Conservation (phyloP, 2,888 invertebrate species). For the Icerya purchasi region DNA sequence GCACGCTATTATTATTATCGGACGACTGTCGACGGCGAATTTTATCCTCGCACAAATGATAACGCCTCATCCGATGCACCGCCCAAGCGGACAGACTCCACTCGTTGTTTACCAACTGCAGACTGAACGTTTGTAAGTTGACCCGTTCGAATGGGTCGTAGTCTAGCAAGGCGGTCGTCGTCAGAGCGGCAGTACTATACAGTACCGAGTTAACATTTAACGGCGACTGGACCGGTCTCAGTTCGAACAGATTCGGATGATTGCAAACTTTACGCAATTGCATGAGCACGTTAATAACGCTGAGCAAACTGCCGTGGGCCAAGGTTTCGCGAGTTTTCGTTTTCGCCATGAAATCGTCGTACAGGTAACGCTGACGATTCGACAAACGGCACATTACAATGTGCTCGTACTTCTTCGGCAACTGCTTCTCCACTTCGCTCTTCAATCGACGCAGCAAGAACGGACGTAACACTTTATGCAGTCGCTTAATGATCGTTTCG, state of each 20-base stretch:
- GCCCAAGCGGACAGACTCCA: conserved; percentile 54
- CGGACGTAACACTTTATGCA: conserved; percentile 78
- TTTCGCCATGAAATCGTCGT: conserved; percentile 98
- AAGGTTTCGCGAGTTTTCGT: conserved; percentile 85
- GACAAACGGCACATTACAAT: conserved; percentile 82
- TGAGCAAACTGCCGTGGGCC: conserved; percentile 75
- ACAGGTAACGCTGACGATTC: conserved; percentile 85
- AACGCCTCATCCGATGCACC: conserved; percentile 54
- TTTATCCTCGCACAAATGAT: conserved; percentile 27
- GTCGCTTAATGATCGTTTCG: conserved; percentile 62
- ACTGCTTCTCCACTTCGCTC: conserved; percentile 87
- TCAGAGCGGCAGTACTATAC: conserved; percentile 43
- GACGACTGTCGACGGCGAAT: conserved; percentile 48
- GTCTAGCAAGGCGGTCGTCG: conserved; percentile 44
- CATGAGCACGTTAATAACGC: conserved; percentile 92
- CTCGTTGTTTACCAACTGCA: conserved; percentile 42
- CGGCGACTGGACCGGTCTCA: conserved; percentile 81
- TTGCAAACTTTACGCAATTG: conserved; percentile 93
- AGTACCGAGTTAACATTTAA: conserved; percentile 69
- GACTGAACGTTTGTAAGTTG: conserved; percentile 39
- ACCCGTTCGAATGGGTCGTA: conserved; percentile 54
- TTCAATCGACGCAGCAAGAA: conserved; percentile 81
- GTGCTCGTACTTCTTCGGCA: conserved; percentile 92
- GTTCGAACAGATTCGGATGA: conserved; percentile 94
- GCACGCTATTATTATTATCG: conserved; percentile 39